Evolutionary conservation across 2,113 vertebrate genomes (phyloP), one percentile per base, ranked within the genome.

Genomic region (Aptenodytes forsteri): DNA sequence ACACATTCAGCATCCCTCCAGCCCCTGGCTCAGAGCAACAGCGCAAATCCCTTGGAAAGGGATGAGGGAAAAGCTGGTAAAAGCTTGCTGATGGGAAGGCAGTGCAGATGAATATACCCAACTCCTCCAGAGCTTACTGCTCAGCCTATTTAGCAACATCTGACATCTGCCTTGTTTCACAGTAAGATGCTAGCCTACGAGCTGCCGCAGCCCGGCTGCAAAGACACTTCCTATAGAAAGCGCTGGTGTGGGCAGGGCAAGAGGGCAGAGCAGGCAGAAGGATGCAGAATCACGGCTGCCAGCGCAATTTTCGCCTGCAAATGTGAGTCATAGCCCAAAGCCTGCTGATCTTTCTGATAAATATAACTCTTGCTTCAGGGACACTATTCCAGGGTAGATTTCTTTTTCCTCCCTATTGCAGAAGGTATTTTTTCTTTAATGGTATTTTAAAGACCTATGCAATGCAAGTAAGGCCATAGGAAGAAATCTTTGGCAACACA

Each of bases 261-360:
- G 36, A 83, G 71, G 49, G 75, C 82, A 96, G 82, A 62, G 85
- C 34, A 61, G 32, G 27, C 49, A 88, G 67, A 65, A 80, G 64
- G 92, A 54, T 38, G 61, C 0, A 6, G 44, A 64, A 56, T 40
- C 61, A 40, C 0, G 0, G 78, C 62, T 79, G 66, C 49, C 73
- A 83, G 70, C 0, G 0, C 56, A 69, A 94, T 87, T 79, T 95
- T 87, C 0, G 1, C 70, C 78, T 91, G 49, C 36, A 58, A 85
- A 85, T 21, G 21, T 93, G 93, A 94, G 75, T 95, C 93, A 94
- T 17, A 77, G 76, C 25, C 93, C 83, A 96, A 91, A 96, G 78
- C 3, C 29, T 66, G 36, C 34, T 93, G 70, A 83, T 89, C 61
- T 83, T 84, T 82, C 70, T 0, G 2, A 67, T 38, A 93, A 89